Base-by-base conservation (phyloP, 2,797 vertebrate genomes). In the Mormyrus hasselquistii region DNA sequence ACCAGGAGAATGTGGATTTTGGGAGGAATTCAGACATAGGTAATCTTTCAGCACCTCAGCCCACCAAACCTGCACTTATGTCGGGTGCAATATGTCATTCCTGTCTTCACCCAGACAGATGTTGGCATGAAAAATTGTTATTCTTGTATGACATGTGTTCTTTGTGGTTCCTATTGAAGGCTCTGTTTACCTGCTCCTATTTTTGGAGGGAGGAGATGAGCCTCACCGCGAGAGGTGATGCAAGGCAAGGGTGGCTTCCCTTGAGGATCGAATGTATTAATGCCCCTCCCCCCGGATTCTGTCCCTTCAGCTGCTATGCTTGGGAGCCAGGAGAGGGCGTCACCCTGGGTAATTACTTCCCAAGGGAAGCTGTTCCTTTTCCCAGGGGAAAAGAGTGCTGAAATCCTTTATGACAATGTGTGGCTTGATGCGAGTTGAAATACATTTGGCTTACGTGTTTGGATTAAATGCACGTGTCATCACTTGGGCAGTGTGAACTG, bases 301-400 rank as follows among this genome's bases (percentile, higher is more conserved):
- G 22, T 59, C 65, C 87, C 53, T 65, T 73, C 87, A 84, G 89
- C 89, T 85, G 76, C 55, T 88, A 59, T 41, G 25, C 73, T 22
- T 34, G 89, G 8, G 89, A 59, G 69, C 19, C 53, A 57, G 29
- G 14, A 38, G 59, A 29, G 38, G 53, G 76, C n/a, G 6, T 84
- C 47, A 65, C 47, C 16, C 55, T 22, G 86, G 76, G 29, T 89
- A 89, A 89, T 73, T 89, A 59, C 47, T 47, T 86, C 88, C 57
- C 59, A n/a, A 16, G 57, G 88, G 83, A 62, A 86, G 88, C 25
- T 6, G 41, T 22, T 50, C 34, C 4, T 44, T 38, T 57, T 82
- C 65, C 22, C 73, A 25, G 59, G 87, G n/a, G 59, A 49, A 9
- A 2, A 62, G 44, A 34, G 76, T 65, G 7, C 29, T 34, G 55